Evolutionary conservation across 92 coral and sea anemone species (phyloP).

Genomic region (Porites lobata): DNA sequence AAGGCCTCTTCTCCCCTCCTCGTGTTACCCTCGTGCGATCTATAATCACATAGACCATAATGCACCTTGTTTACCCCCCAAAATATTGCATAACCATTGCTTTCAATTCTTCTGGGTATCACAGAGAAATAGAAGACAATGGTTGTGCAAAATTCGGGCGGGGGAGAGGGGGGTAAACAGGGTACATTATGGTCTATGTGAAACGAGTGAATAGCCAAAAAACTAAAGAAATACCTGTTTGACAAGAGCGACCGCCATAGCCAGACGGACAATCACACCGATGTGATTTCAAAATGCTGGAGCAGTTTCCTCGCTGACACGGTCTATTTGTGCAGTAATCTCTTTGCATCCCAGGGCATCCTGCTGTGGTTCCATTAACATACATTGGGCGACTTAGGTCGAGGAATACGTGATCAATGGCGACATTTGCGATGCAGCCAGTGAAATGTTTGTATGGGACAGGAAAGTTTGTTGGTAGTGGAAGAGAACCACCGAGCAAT

Average conservation of each 20-base stretch:
- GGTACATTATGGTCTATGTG: background rate
- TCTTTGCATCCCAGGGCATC: slow-evolving; percentile 70
- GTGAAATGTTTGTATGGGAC: slow-evolving; percentile 68
- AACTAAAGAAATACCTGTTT: slow-evolving; percentile 59
- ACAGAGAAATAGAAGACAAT: too few species aligned
- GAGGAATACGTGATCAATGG: slow-evolving; percentile 79
- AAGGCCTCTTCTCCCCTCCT: too few species aligned
- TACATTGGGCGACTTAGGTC: slow-evolving; percentile 81
- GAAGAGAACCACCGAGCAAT: slow-evolving; percentile 83
- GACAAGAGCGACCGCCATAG: slow-evolving; percentile 89
- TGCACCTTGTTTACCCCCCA: too few species aligned
- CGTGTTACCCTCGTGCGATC: too few species aligned
- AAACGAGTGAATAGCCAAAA: background rate
- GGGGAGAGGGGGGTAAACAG: background rate
- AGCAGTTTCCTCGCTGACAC: slow-evolving; percentile 84
- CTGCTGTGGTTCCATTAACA: slow-evolving; percentile 69
- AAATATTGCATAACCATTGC: too few species aligned
- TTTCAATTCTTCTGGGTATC: too few species aligned
- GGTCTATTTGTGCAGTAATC: slow-evolving; percentile 79
- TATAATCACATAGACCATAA: too few species aligned
- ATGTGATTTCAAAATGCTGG: slow-evolving; percentile 69
- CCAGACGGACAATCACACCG: slow-evolving; percentile 80
- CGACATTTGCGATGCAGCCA: slow-evolving; percentile 87
- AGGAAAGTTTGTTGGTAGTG: slow-evolving; percentile 61
- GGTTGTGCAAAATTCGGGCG: too few species aligned